Conservation (phyloP, 2,888 invertebrate species). For the Eupelmus urozonus region DNA sequence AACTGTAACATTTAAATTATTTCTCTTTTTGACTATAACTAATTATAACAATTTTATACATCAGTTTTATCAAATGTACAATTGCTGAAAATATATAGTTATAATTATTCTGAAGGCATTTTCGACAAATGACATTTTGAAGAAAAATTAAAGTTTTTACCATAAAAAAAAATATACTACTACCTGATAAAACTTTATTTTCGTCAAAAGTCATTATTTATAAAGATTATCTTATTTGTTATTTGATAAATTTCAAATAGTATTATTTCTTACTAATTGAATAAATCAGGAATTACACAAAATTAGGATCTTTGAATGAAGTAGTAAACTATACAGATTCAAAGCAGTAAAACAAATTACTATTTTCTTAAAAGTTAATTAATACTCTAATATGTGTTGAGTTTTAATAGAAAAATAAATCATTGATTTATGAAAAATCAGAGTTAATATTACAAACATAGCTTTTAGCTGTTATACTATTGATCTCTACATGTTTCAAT, state of each 20-base stretch:
- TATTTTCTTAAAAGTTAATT: no score
- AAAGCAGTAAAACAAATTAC: no score
- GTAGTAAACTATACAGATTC: no score
- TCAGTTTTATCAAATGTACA: conserved; percentile 2
- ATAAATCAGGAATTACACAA: no score
- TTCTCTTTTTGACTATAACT: background rate
- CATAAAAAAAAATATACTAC: background rate
- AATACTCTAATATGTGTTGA: no score
- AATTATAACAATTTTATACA: conserved; percentile 16
- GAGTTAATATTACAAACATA: no score
- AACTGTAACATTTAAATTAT: background rate
- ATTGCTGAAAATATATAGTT: background rate
- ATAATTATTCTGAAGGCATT: conserved; percentile 4
- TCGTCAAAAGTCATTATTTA: background rate
- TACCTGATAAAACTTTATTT: background rate
- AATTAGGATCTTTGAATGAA: no score
- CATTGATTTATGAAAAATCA: no score
- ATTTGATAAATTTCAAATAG: background rate
- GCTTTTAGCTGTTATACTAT: no score
- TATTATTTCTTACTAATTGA: no score
- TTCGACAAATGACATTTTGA: background rate
- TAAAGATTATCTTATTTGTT: background rate
- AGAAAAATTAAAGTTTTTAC: background rate
- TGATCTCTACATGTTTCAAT: no score
- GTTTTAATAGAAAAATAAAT: no score